A percentile compares a stretch with the other conserved stretches of the same genome.
Conservation (phyloP, 2,797 vertebrate species). For the Phalloptychus januarius region DNA sequence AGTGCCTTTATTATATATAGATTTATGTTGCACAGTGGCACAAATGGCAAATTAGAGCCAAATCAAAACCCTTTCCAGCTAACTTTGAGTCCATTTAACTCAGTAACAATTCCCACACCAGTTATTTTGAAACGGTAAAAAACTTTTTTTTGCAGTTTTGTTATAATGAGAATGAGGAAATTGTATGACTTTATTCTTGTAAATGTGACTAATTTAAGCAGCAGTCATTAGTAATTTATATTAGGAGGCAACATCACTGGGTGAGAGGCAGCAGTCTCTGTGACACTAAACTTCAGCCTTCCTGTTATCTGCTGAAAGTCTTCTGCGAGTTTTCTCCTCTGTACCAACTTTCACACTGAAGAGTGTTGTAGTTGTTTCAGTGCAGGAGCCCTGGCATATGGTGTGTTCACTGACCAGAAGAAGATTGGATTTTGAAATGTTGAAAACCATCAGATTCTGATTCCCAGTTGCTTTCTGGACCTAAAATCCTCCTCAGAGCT, state of each 20-base stretch:
- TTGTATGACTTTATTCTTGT: not conserved
- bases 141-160: too few species aligned
- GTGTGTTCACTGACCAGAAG: not conserved
- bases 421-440: not conserved
- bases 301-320: not conserved
- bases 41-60: not conserved
- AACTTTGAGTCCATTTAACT: too few species aligned
- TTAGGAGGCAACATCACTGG: not conserved
- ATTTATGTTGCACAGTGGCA: not conserved
- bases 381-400: not conserved
- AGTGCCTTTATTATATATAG: not conserved
- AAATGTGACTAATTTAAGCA: not conserved
- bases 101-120: too few species aligned
- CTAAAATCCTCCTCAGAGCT: not conserved
- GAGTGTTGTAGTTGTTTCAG: not conserved
- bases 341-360: too few species aligned
- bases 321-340: not conserved
- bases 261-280: not conserved
- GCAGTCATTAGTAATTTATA: not conserved
- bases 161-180: too few species aligned
- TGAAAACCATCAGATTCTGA: not conserved
- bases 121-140: too few species aligned
- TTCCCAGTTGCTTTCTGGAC: not conserved
- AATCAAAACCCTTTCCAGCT: not conserved
- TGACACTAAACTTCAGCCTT: not conserved